Base-by-base conservation (phyloP, 2,797 vertebrate species). In the Onychomys leucogaster region DNA sequence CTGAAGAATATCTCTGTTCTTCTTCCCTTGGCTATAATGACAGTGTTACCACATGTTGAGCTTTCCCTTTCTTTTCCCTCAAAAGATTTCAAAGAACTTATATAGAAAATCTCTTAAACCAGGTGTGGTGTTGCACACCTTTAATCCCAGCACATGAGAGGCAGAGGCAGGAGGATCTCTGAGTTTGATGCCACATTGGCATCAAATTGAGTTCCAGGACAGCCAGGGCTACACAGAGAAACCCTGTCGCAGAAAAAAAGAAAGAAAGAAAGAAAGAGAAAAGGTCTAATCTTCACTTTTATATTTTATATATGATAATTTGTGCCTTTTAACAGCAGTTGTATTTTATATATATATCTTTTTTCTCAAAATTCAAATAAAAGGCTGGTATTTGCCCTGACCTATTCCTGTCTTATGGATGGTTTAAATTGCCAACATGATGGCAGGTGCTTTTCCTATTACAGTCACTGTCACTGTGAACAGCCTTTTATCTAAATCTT, bases 401-500 rank as follows among this genome's bases (percentile, higher is more conserved):
- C 61, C 61, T 85, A 34, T 69, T 67, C 32, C 19, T 69, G 19
- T 86, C 21, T 86, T 86, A 69, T n/a, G 46, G 65, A 69, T n/a
- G 46, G 65, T 69, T 86, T 86, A 69, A 86, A 86, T 86, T 23
- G 19, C 43, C 43, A 27, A 7, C 46, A 27, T 65, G 83, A n/a
- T 52, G 43, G 21, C 2, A 11, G 17, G 27, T 84, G 69, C 89
- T 55, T 49, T n/a, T n/a, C 29, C 17, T 91, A 0, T 89, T 90
- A 87, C 29, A 46, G 34, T 73, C 13, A 41, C 73, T 80, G 5
- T 88, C 13, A 46, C 73, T 90, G 5, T 88, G 46, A 87, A 52
- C 46, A 10, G 6, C 52, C n/a, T 94, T 96, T 71, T 93, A 59
- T 46, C n/a, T 43, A 69, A 2, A 55, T 92, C 25, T 94, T 92